A percentile compares a stretch with the other conserved stretches of the same genome.
These are phyloP conservation scores for Malacoraja senta DNA, from an alignment of 2,797 vertebrate species.

Conservation along the genomic window DNA sequence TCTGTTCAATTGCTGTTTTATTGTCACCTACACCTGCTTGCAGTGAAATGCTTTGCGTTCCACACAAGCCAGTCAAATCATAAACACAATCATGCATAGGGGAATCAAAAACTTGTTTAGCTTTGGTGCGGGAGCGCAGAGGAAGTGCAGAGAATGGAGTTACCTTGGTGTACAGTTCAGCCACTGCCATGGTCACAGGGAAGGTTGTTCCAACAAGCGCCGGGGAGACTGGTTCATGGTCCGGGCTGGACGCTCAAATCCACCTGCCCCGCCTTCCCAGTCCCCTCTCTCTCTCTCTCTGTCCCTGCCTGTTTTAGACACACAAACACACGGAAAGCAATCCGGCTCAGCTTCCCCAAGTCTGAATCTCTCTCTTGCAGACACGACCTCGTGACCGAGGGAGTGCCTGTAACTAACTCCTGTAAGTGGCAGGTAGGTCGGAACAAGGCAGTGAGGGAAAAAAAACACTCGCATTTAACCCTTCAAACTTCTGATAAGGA, in stretches of 20 bases:
- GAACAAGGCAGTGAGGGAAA: neutral
- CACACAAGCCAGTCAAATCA: no score
- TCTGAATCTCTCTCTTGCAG: neutral
- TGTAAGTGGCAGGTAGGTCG: neutral
- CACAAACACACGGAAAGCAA: no score
- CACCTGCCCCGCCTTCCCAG: neutral
- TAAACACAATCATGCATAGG: no score
- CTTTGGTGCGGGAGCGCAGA: neutral
- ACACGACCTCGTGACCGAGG: conserved; percentile 9
- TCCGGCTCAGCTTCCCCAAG: neutral
- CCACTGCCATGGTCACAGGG: conserved; percentile 57
- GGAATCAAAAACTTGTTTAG: no score
- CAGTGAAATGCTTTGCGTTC: no score
- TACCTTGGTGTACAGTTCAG: conserved; percentile 70
- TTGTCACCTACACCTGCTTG: no score
- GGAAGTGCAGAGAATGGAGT: conserved; percentile 38
- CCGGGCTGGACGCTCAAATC: neutral
- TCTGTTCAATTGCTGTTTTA: neutral
- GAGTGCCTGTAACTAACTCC: neutral
- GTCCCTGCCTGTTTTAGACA: neutral
- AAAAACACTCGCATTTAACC: neutral
- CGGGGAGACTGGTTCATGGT: neutral
- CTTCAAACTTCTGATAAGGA: neutral
- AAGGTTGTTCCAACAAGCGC: neutral
- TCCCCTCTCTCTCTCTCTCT: neutral